Evolutionary conservation across 2,797 vertebrate species (phyloP).

Genomic region (Tapera naevia): DNA sequence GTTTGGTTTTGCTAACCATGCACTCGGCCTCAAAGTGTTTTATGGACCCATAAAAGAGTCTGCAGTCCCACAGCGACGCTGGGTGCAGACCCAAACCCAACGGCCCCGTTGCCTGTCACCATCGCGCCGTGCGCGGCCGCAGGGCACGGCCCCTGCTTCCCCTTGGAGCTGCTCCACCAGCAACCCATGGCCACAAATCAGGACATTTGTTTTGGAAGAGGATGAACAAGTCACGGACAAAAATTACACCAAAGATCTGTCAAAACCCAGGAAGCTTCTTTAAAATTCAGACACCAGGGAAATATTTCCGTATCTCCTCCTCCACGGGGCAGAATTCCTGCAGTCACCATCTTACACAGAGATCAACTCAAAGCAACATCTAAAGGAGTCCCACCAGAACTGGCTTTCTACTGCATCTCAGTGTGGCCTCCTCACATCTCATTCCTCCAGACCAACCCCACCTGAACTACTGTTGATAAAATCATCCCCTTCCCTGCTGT

Average conservation of each 20-base stretch:
- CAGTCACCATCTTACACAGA: fast-evolving
- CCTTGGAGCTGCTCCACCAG: neutral
- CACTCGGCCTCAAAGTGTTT: neutral
- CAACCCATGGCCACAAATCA: neutral
- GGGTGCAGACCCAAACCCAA: neutral
- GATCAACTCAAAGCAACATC: neutral
- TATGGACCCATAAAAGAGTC: neutral
- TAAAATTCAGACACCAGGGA: neutral
- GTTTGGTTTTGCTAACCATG: neutral
- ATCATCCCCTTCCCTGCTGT: neutral
- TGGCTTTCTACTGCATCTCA: fast-evolving
- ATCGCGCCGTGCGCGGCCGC: fast-evolving
- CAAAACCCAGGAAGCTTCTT: neutral
- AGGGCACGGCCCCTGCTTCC: fast-evolving
- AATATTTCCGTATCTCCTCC: neutral
- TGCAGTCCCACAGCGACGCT: neutral
- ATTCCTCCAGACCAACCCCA: neutral
- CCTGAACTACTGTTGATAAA: neutral
- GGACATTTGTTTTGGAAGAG: neutral
- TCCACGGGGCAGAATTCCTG: neutral
- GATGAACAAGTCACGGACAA: neutral
- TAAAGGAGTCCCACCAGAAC: neutral
- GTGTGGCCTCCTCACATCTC: neutral
- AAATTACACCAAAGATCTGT: neutral
- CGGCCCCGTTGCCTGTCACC: fast-evolving